These are phyloP conservation scores for Nemotelus pantherinus DNA, from an alignment of 2,888 invertebrate species.

Conservation along the genomic window DNA sequence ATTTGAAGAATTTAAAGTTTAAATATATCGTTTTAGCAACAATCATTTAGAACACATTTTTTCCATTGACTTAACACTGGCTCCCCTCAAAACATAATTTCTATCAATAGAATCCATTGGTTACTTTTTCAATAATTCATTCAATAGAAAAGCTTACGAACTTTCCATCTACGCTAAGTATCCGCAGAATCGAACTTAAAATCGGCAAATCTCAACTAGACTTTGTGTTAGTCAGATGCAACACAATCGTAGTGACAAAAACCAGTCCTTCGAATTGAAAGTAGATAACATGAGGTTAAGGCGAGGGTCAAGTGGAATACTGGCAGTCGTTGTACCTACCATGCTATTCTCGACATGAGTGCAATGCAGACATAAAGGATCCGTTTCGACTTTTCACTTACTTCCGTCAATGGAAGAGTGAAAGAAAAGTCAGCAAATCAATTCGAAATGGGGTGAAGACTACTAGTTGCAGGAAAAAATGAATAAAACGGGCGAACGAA, in stretches of 20 bases:
- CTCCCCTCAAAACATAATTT: no score
- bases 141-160: neutral
- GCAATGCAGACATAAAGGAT: neutral
- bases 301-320: neutral
- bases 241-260: no score
- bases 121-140: slow-evolving; percentile 3
- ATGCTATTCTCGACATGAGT: neutral
- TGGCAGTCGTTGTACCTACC: neutral
- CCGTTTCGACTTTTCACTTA: neutral
- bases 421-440: slow-evolving; percentile 12
- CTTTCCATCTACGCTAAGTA: no score
- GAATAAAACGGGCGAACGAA: neutral
- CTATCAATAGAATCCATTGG: neutral
- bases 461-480: neutral
- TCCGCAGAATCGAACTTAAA: no score
- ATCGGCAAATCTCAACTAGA: no score
- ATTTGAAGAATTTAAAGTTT: no score
- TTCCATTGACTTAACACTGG: no score
- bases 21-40: no score
- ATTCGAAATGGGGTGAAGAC: neutral
- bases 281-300: no score
- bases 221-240: no score
- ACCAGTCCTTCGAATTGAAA: no score
- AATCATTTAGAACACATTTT: no score
- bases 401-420: neutral